Conservation (phyloP, 2,113 vertebrate species). For the Astur gentilis region DNA sequence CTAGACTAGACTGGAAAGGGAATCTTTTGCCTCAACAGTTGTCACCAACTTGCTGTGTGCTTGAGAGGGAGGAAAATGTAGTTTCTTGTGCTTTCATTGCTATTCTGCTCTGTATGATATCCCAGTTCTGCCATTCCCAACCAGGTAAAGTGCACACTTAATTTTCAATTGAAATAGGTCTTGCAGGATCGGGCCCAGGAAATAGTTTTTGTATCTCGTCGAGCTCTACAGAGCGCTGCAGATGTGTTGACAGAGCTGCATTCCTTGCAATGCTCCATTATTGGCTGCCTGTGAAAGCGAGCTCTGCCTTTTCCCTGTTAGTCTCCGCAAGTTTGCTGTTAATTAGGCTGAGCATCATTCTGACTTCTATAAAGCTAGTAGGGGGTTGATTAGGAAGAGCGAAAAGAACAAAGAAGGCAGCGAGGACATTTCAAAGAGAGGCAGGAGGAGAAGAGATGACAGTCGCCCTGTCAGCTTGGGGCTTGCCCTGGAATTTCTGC, state of each 20-base stretch:
- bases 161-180: neutral
- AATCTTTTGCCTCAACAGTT: too few relatives aligned
- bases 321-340: neutral
- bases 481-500: neutral
- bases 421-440: neutral
- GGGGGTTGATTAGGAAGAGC: neutral
- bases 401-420: neutral
- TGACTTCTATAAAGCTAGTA: neutral
- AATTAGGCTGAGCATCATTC: conserved; percentile 33
- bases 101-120: rapidly evolving
- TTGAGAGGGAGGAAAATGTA: neutral
- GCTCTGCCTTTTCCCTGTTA: neutral
- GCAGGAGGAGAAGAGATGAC: neutral
- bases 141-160: neutral
- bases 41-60: neutral
- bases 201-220: neutral
- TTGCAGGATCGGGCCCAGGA: neutral
- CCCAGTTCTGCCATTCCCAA: neutral
- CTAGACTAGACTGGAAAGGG: neutral
- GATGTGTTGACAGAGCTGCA: neutral
- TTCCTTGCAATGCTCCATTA: neutral
- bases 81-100: neutral
- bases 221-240: neutral
- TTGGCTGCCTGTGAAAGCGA: neutral
- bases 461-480: neutral